A percentile compares a stretch with the other conserved stretches of the same genome.
Conservation (phyloP, 1,140 invertebrate species). For the Pseudomyrmex sp. region DNA sequence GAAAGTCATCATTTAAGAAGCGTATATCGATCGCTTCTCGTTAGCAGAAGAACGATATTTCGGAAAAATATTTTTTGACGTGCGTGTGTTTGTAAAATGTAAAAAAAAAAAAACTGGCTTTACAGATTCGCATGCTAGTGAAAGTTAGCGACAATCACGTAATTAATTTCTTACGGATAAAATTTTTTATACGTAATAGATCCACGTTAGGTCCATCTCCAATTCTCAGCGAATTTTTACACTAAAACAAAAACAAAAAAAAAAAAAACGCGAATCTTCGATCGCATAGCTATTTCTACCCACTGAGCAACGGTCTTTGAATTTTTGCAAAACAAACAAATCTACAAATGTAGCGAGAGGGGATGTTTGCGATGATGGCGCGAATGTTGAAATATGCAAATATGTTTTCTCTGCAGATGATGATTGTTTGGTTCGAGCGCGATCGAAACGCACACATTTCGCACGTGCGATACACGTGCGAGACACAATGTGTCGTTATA, state of each 20-base stretch:
- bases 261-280: constrained; percentile 54
- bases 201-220: constrained; percentile 66
- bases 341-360: constrained; percentile 35
- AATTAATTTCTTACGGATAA: constrained; percentile 33
- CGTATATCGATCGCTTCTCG: no score
- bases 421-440: constrained; percentile 22
- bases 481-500: constrained; percentile 38
- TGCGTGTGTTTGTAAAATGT: neutral
- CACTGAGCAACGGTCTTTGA: constrained; percentile 33
- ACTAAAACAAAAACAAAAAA: neutral
- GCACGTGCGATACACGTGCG: constrained; percentile 40
- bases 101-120: neutral
- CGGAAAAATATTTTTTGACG: no score
- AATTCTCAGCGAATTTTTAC: constrained; percentile 58
- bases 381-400: constrained; percentile 6
- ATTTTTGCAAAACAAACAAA: constrained; percentile 30
- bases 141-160: constrained; percentile 15
- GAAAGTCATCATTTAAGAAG: constrained; percentile 5
- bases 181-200: constrained; percentile 15
- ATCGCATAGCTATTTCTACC: constrained; percentile 49
- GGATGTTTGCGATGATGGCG: constrained; percentile 27
- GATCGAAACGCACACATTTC: constrained; percentile 33
- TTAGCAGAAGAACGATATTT: neutral
- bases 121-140: neutral
- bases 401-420: constrained; percentile 37